Evolutionary conservation across 2,888 invertebrate genomes (phyloP).

Genomic region (Dryomyza anilis): DNA sequence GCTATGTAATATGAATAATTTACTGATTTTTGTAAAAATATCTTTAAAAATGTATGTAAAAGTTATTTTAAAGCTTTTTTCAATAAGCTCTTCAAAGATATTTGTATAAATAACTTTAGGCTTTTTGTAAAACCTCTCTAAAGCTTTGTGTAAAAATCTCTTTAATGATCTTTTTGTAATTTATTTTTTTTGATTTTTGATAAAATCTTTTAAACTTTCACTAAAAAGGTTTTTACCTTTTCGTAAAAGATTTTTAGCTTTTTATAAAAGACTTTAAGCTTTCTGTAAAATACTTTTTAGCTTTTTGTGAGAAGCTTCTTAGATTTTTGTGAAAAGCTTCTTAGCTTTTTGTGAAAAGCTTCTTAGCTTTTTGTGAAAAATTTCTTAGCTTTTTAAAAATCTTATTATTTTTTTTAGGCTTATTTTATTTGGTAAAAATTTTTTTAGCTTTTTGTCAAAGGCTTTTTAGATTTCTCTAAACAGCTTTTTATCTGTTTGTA

Average conservation of each 20-base stretch:
- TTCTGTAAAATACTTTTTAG: not conserved
- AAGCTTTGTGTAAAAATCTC: no score
- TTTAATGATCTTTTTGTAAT: no score
- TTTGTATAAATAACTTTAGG: no score
- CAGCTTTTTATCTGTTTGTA: not conserved
- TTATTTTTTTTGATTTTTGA: no score
- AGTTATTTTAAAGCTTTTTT: no score
- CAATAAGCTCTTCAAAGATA: no score
- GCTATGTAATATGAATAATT: no score
- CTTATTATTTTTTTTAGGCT: not conserved
- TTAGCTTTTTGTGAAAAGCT: not conserved
- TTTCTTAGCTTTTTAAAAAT: not conserved
- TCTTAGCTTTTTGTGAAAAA: not conserved
- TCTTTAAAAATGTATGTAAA: no score
- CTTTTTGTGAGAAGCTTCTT: not conserved
- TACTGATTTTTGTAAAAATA: no score
- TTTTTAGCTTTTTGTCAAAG: not conserved
- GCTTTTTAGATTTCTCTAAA: not conserved
- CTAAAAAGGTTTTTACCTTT: no score
- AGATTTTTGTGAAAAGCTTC: not conserved
- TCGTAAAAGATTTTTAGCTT: not conserved
- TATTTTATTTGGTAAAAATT: not conserved
- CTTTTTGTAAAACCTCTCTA: no score
- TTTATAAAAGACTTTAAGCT: not conserved
- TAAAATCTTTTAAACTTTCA: no score